Evolutionary conservation across 2,113 vertebrate genomes (phyloP), one percentile per base, ranked within the genome.

Genomic region (Salvelinus fontinalis): DNA sequence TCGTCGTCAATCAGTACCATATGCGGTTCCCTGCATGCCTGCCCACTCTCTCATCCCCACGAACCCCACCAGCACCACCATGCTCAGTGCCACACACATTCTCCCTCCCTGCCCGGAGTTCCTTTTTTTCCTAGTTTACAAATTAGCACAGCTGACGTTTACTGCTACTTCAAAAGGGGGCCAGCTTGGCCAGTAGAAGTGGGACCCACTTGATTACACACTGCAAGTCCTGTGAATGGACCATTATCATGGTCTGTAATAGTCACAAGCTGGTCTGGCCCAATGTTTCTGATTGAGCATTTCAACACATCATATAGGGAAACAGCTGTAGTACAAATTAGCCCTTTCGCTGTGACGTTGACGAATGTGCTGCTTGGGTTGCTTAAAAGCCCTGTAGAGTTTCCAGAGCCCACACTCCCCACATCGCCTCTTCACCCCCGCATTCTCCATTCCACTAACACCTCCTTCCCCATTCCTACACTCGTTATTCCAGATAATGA

Each of bases 321-420:
- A 93, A 93, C 93, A 94, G 93, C 93, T 94, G 93, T 90, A 79
- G 86, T 92, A 91, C 90, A 93, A 94, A 94, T 94, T 92, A 94
- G 88, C 75, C 78, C 72, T 75, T 75, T 82, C 79, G 80, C 79
- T 44, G 59, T 93, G 93, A 94, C 93, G 88, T 92, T 93, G 93
- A 94, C 87, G 84, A 92, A 94, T 94, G 92, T 76, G 89, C 84
- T 88, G 81, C 84, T 79, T 77, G 80, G 85, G 90, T 73, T 86
- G 18, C 60, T 75, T 54, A 71, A 79, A 67, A 79, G 85, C 86
- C 82, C 66, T 72, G 8, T 3, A 70, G 75, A 44, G 79, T 81
- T 86, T 82, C 77, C 86, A 84, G 71, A 76, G 67, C 67, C 44
- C 79, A 74, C 67, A 65, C 84, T 62, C 81, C 75, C 72, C 67